phyloP scores from a whole-genome alignment of 2,888 invertebrate genomes.

The Cheilosia variabilis region DNA sequence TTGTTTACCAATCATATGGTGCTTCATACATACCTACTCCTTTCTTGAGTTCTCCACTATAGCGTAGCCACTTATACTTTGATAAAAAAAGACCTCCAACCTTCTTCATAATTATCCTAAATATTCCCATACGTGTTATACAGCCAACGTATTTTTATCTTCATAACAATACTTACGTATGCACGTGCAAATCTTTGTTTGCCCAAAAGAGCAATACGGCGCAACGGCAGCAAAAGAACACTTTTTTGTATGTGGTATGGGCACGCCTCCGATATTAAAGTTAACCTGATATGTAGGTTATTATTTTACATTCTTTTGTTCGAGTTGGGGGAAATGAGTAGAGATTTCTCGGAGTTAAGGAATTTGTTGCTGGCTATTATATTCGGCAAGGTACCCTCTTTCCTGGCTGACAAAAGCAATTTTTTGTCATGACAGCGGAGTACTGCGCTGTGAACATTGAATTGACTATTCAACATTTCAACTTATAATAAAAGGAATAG shows the following conservation, averaged over 20 bases:
- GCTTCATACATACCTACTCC: no score
- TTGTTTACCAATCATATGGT: no score
- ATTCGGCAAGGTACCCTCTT: conserved; percentile 54
- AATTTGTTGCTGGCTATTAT: conserved; percentile 63
- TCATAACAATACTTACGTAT: conserved; percentile 49
- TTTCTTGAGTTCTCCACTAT: no score
- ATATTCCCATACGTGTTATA: conserved; percentile 32
- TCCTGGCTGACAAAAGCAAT: conserved; percentile 42
- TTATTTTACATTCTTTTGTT: conserved; percentile 59
- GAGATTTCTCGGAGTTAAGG: conserved; percentile 61
- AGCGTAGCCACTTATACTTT: background rate
- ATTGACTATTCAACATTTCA: conserved; percentile 68
- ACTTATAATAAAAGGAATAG: conserved; percentile 47
- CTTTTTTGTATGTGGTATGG: conserved; percentile 50
- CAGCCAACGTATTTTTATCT: conserved; percentile 32
- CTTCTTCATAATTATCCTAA: background rate
- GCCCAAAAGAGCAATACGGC: conserved; percentile 63
- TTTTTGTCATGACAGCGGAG: conserved; percentile 49
- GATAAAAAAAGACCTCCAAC: background rate
- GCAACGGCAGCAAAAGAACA: conserved; percentile 64
- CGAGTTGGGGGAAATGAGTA: conserved; percentile 52
- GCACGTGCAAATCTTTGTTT: conserved; percentile 64
- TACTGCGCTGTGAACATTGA: conserved; percentile 42
- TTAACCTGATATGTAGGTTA: conserved; percentile 69
- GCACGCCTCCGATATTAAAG: conserved; percentile 67